phyloP scores from a whole-genome alignment of 2,888 invertebrate species.

The Drosophila mimetica region DNA sequence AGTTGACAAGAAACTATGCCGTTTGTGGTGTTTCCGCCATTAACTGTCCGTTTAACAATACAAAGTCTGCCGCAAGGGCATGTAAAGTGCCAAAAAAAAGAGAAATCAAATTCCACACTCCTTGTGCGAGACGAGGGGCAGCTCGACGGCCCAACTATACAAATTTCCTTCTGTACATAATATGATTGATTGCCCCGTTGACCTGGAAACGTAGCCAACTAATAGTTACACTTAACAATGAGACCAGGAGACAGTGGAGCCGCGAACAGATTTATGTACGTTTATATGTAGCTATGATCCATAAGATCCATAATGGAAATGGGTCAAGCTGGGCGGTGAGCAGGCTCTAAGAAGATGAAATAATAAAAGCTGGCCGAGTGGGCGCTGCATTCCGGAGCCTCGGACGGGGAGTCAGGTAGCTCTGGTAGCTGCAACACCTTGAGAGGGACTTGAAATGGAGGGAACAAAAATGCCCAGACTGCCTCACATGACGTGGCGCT shows the following conservation, averaged over 20 bases:
- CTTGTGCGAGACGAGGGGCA: conserved; percentile 50
- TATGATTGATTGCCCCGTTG: conserved; percentile 82
- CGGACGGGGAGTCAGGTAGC: conserved; percentile 48
- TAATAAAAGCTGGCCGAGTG: conserved; percentile 54
- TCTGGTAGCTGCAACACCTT: conserved; percentile 53
- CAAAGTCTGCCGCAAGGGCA: conserved; percentile 41
- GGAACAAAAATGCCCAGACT: conserved; percentile 23
- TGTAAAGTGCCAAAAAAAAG: conserved; percentile 40
- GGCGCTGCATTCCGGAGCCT: conserved; percentile 68
- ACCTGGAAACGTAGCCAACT: conserved; percentile 79
- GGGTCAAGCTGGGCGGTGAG: conserved; percentile 68
- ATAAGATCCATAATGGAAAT: conserved; percentile 47
- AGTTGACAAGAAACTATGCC: conserved; percentile 28
- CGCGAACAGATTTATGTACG: conserved; percentile 11
- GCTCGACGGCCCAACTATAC: conserved; percentile 51
- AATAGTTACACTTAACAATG: conserved; percentile 81
- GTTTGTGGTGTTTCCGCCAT: conserved; percentile 20
- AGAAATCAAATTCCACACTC: conserved; percentile 41
- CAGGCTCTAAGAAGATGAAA: conserved; percentile 48
- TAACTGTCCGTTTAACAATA: conserved; percentile 29
- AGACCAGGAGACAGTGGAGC: conserved; percentile 55
- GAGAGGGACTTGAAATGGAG: conserved; percentile 18
- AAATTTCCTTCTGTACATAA: conserved; percentile 74
- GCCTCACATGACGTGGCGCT: conserved; percentile 73
- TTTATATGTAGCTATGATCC: conserved; percentile 6